Percentiles rank a stretch among this genome's conserved stretches.
Conservation (phyloP, 2,888 invertebrate species). For the Lochmaea capreae region DNA sequence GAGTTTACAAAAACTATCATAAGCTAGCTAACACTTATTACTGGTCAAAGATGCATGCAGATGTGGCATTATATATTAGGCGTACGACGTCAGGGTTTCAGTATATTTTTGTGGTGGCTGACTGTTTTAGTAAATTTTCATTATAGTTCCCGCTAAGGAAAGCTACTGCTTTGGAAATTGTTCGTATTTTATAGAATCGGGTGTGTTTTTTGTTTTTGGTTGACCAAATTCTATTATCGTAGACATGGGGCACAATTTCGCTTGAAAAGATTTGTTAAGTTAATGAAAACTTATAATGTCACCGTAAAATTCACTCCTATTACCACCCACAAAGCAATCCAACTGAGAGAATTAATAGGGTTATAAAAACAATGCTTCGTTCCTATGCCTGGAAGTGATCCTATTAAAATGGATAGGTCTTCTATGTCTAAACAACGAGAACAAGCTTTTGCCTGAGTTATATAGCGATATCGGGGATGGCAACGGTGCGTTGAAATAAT, state of each 20-base stretch:
- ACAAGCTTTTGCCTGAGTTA: neutral
- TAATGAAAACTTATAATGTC: slow-evolving; percentile 15
- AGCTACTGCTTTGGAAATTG: slow-evolving; percentile 39
- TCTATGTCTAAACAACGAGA: slow-evolving; percentile 4
- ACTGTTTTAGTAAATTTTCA: slow-evolving; percentile 48
- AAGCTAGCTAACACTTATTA: neutral
- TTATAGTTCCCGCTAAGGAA: slow-evolving; percentile 45
- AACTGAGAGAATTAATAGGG: slow-evolving; percentile 23
- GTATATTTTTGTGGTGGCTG: slow-evolving; percentile 39
- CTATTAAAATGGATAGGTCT: neutral
- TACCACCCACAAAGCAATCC: slow-evolving; percentile 34
- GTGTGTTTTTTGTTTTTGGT: slow-evolving; percentile 42
- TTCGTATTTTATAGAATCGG: slow-evolving; percentile 29
- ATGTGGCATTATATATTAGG: neutral
- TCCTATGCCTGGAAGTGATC: slow-evolving; percentile 12
- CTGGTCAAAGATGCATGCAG: neutral
- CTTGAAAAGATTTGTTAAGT: slow-evolving; percentile 18
- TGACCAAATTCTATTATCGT: slow-evolving; percentile 46
- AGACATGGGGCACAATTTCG: slow-evolving; percentile 52
- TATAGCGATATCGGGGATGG: neutral
- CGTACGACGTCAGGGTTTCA: neutral
- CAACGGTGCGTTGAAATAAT: no score
- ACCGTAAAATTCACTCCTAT: slow-evolving; percentile 8
- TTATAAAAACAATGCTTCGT: slow-evolving; percentile 23
- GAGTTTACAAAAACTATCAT: neutral